Conservation (phyloP, 2,888 invertebrate species). For the Drosophila affinis region DNA sequence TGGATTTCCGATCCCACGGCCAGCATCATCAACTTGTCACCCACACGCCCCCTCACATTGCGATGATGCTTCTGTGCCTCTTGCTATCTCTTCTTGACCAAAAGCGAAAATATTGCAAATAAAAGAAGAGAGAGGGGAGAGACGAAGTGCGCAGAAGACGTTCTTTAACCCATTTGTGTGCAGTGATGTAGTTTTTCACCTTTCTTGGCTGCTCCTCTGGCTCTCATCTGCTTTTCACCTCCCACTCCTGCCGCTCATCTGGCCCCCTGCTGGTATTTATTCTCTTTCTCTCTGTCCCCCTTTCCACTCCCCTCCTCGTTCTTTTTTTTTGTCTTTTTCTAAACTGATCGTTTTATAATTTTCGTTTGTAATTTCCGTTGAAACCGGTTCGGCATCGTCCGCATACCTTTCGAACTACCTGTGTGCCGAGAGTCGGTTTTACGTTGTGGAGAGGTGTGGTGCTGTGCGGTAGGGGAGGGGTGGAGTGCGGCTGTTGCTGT, state of each 20-base stretch:
- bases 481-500: conserved; percentile 20
- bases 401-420: conserved; percentile 76
- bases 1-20: conserved; percentile 74
- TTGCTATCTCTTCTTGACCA: conserved; percentile 15
- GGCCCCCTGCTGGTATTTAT: conserved; percentile 23
- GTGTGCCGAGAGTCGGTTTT: conserved; percentile 46
- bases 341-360: conserved; percentile 81
- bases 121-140: conserved; percentile 6
- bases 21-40: conserved; percentile 8
- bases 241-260: conserved; percentile 2
- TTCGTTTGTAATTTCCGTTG: conserved; percentile 84
- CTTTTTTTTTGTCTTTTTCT: conserved; percentile 59
- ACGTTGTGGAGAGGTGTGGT: conserved; percentile 14
- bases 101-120: conserved; percentile 38
- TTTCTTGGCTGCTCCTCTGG: conserved; percentile 12
- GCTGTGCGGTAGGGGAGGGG: conserved; percentile 21
- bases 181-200: conserved; percentile 32
- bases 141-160: background rate
- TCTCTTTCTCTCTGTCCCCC: conserved; percentile 17
- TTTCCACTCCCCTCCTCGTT: conserved; percentile 24
- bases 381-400: conserved; percentile 83
- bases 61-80: background rate
- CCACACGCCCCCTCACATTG: conserved; percentile 18
- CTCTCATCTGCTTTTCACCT: conserved; percentile 9
- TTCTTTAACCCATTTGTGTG: conserved; percentile 43